Evolutionary conservation across 1,140 invertebrate genomes (phyloP).

Genomic region (Calephelis nemesis): DNA sequence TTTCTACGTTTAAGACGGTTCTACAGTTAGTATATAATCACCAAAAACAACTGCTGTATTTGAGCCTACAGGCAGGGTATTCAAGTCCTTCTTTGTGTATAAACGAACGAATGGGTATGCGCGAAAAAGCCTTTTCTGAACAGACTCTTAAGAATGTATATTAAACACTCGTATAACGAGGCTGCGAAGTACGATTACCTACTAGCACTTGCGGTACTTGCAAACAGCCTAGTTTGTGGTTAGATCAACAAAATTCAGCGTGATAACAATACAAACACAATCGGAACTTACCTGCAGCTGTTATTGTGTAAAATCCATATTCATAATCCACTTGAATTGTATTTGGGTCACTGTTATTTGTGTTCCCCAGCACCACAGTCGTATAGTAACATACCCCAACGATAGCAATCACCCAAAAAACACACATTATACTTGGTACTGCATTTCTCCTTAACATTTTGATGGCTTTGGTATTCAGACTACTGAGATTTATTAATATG

Average conservation of each 20-base stretch:
- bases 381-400: slow-evolving; percentile 79
- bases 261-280: background rate
- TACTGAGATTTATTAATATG: slow-evolving; percentile 77
- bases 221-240: background rate
- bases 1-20: no score
- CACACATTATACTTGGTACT: slow-evolving; percentile 77
- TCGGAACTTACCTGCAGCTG: slow-evolving; percentile 72
- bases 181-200: no score
- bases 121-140: no score
- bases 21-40: no score
- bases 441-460: slow-evolving; percentile 77
- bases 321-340: slow-evolving; percentile 78
- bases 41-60: no score
- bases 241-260: background rate
- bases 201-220: no score
- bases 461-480: slow-evolving; percentile 72
- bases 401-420: slow-evolving; percentile 79
- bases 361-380: slow-evolving; percentile 72
- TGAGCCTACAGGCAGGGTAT: no score
- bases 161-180: no score
- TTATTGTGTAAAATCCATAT: slow-evolving; percentile 80
- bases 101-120: no score
- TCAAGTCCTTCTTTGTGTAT: no score
- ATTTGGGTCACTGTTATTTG: slow-evolving; percentile 63
- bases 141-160: no score